Percentiles rank a stretch among this genome's conserved stretches.
Evolutionary conservation across 2,113 vertebrate genomes (phyloP).

Genomic region (Rattus rattus): DNA sequence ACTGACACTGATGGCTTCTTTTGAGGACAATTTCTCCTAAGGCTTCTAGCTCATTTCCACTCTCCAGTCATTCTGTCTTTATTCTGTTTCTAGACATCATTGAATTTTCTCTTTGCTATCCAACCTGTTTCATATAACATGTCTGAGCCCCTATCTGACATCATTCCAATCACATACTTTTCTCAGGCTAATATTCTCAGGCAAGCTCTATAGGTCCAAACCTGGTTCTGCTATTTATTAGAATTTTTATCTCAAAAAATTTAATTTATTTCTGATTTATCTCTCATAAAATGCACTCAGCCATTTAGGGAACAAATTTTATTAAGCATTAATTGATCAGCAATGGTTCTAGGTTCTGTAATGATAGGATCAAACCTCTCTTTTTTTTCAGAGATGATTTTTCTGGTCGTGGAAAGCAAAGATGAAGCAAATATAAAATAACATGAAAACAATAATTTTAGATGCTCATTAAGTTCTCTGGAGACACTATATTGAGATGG

Average conservation of each 20-base stretch:
- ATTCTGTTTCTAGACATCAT: neutral
- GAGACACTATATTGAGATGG: neutral
- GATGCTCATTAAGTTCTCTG: neutral
- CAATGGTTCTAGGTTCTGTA: neutral
- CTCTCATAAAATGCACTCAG: neutral
- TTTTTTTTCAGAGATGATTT: neutral
- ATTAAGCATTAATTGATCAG: neutral
- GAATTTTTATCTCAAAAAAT: conserved; percentile 29
- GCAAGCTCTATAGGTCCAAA: neutral
- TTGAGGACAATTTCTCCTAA: neutral
- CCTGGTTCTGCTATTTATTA: neutral
- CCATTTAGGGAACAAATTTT: neutral
- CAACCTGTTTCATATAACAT: neutral
- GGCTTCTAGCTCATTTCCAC: neutral
- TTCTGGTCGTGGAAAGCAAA: neutral
- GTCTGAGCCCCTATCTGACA: neutral
- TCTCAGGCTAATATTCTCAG: neutral
- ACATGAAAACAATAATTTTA: neutral
- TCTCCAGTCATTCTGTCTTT: neutral
- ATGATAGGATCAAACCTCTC: neutral
- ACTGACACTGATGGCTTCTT: neutral
- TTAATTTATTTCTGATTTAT: conserved; percentile 4
- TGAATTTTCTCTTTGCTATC: neutral
- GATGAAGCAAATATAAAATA: conserved; percentile 14
- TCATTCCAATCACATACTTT: neutral